These are phyloP conservation scores for Pelobates cultripes DNA, from an alignment of 2,797 vertebrate species.

Conservation along the genomic window DNA sequence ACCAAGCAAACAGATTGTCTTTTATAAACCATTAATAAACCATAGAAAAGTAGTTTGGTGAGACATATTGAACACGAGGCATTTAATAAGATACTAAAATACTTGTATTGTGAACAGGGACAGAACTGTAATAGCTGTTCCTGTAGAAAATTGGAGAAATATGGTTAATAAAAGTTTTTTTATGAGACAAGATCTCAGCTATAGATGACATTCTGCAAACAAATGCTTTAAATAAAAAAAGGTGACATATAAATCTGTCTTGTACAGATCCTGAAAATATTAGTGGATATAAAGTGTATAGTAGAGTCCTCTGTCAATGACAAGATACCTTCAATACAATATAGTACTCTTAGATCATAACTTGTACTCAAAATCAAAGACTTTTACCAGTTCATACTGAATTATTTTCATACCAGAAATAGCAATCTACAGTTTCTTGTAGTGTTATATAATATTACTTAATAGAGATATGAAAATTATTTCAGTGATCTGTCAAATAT, in stretches of 20 bases:
- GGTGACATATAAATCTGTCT: constrained; percentile 53
- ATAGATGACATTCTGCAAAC: constrained; percentile 51
- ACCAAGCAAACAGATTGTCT: constrained; percentile 6
- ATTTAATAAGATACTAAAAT: constrained; percentile 48
- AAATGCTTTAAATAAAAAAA: constrained; percentile 52
- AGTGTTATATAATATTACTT: too few species aligned
- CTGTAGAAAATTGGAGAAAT: constrained; percentile 43
- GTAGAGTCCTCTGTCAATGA: constrained; percentile 15
- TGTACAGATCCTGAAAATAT: constrained; percentile 27
- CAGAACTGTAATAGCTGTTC: constrained; percentile 47
- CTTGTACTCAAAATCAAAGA: background rate
- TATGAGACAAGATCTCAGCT: constrained; percentile 51
- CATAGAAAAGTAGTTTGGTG: constrained; percentile 43
- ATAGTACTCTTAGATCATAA: background rate
- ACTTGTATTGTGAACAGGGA: constrained; percentile 34
- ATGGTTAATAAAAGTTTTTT: constrained; percentile 55
- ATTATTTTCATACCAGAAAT: too few species aligned
- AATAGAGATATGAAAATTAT: too few species aligned
- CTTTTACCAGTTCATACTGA: too few species aligned
- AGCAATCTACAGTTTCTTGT: too few species aligned
- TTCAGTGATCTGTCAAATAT: too few species aligned
- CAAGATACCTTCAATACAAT: constrained; percentile 5
- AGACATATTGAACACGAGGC: constrained; percentile 33
- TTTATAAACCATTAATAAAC: constrained; percentile 28
- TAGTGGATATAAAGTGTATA: constrained; percentile 35